phyloP scores from a whole-genome alignment of 2,113 vertebrate species.

The Strix uralensis region DNA sequence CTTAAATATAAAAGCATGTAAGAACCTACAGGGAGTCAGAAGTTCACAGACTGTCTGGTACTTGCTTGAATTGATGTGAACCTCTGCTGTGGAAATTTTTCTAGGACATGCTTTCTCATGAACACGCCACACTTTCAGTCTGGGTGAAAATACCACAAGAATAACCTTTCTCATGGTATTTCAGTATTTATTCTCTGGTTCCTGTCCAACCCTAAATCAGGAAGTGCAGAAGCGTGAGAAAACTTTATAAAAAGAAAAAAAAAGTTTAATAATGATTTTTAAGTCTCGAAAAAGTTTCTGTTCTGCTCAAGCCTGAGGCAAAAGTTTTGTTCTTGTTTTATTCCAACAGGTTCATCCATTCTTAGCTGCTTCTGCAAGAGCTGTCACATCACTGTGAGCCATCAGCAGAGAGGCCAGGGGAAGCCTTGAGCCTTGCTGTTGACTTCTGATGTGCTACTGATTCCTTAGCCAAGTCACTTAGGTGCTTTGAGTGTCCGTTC shows the following conservation, averaged over 20 bases:
- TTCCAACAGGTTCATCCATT: conserved; percentile 38
- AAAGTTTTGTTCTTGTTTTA: conserved; percentile 2
- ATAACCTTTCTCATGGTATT: conserved; percentile 71
- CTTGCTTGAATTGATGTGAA: conserved; percentile 41
- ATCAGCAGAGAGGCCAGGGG: neutral
- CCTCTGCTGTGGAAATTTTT: conserved; percentile 57
- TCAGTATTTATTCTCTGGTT: conserved; percentile 69
- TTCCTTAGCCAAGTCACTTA: neutral
- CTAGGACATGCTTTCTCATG: conserved; percentile 63
- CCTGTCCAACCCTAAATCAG: conserved; percentile 66
- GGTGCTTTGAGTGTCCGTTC: fast-evolving
- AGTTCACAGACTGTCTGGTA: conserved; percentile 38
- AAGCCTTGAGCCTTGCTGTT: neutral
- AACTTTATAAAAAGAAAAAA: conserved; percentile 62
- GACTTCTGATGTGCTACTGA: neutral
- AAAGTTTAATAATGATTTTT: conserved; percentile 33
- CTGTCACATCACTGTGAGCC: neutral
- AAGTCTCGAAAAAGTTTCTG: conserved; percentile 25
- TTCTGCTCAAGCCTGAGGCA: conserved; percentile 4
- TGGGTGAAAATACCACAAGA: conserved; percentile 68
- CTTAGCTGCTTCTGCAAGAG: neutral
- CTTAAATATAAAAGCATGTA: neutral
- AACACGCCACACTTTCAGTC: conserved; percentile 32
- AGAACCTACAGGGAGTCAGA: conserved; percentile 40
- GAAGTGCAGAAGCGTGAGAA: conserved; percentile 69